Evolutionary conservation across 2,888 invertebrate genomes (phyloP).

Genomic region (Gerosis bhagava): DNA sequence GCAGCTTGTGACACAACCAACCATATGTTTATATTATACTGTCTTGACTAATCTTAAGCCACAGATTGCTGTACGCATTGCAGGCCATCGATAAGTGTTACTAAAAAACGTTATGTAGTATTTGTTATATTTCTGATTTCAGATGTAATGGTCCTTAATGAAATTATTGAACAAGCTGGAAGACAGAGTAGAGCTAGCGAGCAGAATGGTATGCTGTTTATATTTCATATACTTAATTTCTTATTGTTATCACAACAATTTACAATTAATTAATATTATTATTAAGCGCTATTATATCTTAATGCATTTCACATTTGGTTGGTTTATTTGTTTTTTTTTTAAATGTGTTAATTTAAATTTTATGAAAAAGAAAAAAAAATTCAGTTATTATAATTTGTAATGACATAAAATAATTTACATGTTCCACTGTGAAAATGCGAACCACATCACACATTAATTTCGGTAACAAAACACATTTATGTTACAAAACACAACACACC

Average conservation of each 20-base stretch:
- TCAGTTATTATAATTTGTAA: conserved; percentile 20
- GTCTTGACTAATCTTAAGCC: too few species aligned
- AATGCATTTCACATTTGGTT: conserved; percentile 46
- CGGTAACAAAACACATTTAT: too few species aligned
- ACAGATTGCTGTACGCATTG: too few species aligned
- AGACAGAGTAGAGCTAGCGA: conserved; percentile 93
- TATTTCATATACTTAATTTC: too few species aligned
- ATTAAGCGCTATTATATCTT: conserved; percentile 35
- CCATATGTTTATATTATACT: too few species aligned
- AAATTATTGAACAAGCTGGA: conserved; percentile 97
- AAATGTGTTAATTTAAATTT: conserved; percentile 34
- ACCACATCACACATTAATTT: too few species aligned
- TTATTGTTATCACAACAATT: conserved; percentile 26
- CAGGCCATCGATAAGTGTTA: too few species aligned
- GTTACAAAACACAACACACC: conserved; percentile 41
- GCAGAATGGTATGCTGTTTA: conserved; percentile 93
- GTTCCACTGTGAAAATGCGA: background rate
- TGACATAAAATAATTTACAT: conserved; percentile 13
- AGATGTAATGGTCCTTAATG: conserved; percentile 99
- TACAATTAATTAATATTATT: conserved; percentile 4
- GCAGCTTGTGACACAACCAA: too few species aligned
- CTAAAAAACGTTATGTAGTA: too few species aligned
- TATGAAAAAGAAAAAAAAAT: too few species aligned
- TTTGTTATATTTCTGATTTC: conserved; percentile 54
- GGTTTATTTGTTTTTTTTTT: conserved; percentile 45